phyloP scores from a whole-genome alignment of 2,113 vertebrate genomes.

The Actenoides lindsayi region DNA sequence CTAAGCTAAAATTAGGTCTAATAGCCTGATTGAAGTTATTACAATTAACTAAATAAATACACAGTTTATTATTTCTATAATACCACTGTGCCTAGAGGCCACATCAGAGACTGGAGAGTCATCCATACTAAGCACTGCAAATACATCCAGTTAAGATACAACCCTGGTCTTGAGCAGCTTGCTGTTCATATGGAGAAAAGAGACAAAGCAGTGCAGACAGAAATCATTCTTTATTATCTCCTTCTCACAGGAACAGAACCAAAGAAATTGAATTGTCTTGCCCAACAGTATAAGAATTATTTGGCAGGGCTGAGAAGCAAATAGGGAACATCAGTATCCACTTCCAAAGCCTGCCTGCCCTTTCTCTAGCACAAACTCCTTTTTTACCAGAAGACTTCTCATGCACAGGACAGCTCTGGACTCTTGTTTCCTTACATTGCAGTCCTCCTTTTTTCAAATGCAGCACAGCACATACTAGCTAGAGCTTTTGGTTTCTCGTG shows the following conservation, averaged over 20 bases:
- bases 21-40: neutral
- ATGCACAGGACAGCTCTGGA: neutral
- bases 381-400: neutral
- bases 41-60: conserved; percentile 49
- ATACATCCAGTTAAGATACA: neutral
- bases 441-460: neutral
- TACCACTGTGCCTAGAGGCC: neutral
- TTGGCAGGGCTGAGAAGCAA: conserved; percentile 1
- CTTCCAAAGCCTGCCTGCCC: fast-evolving
- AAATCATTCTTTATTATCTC: conserved; percentile 9
- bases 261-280: conserved; percentile 17
- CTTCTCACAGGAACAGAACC: neutral
- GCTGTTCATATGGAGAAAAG: neutral
- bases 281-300: neutral
- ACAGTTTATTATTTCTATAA: conserved; percentile 14
- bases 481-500: neutral
- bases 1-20: conserved; percentile 15
- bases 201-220: neutral
- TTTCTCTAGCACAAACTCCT: neutral
- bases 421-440: neutral
- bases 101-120: neutral
- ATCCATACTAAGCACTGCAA: neutral
- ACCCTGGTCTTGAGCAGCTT: neutral
- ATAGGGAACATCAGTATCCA: neutral
- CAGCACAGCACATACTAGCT: neutral